Evolutionary conservation across 2,797 vertebrate genomes (phyloP), one percentile per base, ranked within the genome.

Genomic region (Xenentodon cancila): DNA sequence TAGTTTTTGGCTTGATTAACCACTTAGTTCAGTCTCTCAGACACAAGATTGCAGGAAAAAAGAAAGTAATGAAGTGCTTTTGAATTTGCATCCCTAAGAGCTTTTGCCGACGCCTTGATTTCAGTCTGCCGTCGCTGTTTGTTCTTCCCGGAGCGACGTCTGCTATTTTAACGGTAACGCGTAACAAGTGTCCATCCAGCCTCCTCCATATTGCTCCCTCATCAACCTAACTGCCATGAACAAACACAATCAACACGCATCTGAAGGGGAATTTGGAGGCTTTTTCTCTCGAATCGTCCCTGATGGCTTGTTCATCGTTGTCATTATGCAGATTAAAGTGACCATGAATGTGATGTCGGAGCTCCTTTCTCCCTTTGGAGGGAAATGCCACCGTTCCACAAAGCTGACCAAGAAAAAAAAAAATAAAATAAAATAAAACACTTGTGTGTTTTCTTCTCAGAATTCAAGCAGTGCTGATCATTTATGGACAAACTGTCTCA

Each of bases 21-120:
- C 89, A 91, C 90, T 92, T 89, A 85, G 86, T 88, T 87, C 84
- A 67, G 50, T 85, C 90, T 90, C 90, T 92, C 86, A 85, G 88
- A 82, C 84, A 83, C 77, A 81, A 90, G 86, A 91, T 89, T 88
- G 87, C 90, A 85, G 81, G 68, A 81, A 89, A 79, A 92, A 89
- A 83, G 85, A 71, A 75, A 85, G 77, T 92, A 92, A 92, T 92
- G 89, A 92, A 93, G 93, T 88, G 91, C 91, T 90, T 88, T 91
- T 78, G 70, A 89, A 90, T 90, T 85, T 86, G 80, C 86, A 89
- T 92, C 54, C 68, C 68, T 59, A 75, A 92, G 86, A 85, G 86
- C 80, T 56, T 76, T 60, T 50, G 50, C 85, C 66, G 88, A 73
- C 73, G 87, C 84, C 86, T 88, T 89, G 90, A 92, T 91, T 92